These are phyloP conservation scores for Petrocephalus zakoni DNA, from an alignment of 2,113 vertebrate genomes.

Conservation along the genomic window DNA sequence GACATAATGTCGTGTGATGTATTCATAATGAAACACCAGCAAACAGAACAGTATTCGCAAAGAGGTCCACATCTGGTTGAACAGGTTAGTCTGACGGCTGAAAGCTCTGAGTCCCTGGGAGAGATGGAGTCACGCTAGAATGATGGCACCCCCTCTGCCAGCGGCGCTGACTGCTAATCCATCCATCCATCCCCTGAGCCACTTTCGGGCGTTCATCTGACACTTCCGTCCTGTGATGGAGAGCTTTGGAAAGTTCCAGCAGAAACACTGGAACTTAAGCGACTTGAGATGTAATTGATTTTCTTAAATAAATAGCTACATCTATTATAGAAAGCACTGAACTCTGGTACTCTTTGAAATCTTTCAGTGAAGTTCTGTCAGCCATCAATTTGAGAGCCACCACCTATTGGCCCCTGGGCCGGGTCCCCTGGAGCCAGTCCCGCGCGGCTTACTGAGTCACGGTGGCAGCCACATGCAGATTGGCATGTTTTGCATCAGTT, in stretches of 20 bases:
- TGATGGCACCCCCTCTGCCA: not conserved
- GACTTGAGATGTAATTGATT: not conserved
- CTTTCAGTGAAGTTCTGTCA: not conserved
- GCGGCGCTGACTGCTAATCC: not conserved
- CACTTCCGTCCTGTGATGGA: conserved; percentile 67
- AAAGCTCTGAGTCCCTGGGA: not conserved
- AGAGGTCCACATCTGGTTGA: not conserved
- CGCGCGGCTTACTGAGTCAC: not conserved
- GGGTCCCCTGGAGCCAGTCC: not conserved
- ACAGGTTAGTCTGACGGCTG: not conserved
- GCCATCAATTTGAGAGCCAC: not conserved
- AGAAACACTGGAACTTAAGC: conserved; percentile 35
- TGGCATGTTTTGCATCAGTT: not conserved
- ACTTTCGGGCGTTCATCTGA: conserved; percentile 59
- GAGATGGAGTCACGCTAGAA: not conserved
- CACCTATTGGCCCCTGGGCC: not conserved
- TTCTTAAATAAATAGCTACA: not conserved
- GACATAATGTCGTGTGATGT: not conserved
- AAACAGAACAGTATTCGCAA: not conserved
- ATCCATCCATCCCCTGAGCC: not conserved
- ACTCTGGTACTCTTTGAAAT: not conserved
- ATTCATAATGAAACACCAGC: not conserved
- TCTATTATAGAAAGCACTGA: not conserved
- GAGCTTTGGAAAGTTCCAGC: conserved; percentile 51
- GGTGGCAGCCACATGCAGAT: not conserved